A percentile compares a stretch with the other conserved stretches of the same genome.
These are phyloP conservation scores for Conops quadrifasciatus DNA, from an alignment of 2,888 invertebrate genomes.

Conservation along the genomic window DNA sequence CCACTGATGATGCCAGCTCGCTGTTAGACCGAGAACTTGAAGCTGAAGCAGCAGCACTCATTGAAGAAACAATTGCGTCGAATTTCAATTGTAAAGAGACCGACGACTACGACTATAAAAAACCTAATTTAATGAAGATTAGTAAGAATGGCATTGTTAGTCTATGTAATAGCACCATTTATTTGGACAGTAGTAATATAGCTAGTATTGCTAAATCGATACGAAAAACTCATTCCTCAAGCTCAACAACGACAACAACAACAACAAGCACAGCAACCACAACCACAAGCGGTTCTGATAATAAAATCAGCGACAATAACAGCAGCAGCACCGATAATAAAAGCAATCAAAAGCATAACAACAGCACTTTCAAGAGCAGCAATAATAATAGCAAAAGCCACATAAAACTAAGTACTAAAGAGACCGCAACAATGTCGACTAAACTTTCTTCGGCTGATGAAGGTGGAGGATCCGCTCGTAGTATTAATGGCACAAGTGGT, in stretches of 20 bases:
- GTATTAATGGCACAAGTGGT: constrained; percentile 11
- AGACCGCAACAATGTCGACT: constrained; percentile 54
- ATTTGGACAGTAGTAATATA: constrained; percentile 49
- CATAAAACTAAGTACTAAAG: constrained; percentile 59
- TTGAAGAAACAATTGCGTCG: neutral
- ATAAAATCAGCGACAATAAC: constrained; percentile 52
- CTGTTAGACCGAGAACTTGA: constrained; percentile 7
- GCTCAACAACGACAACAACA: constrained; percentile 48
- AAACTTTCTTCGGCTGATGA: constrained; percentile 51
- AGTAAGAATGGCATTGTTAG: constrained; percentile 44
- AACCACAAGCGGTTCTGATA: constrained; percentile 56
- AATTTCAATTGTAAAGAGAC: constrained; percentile 2
- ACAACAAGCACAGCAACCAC: constrained; percentile 29
- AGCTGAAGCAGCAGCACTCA: neutral
- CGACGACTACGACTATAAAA: neutral
- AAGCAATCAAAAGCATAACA: constrained; percentile 43
- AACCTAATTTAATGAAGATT: constrained; percentile 31
- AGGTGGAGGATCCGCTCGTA: constrained; percentile 28
- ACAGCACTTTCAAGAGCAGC: neutral
- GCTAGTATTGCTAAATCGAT: constrained; percentile 49
- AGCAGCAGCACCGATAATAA: constrained; percentile 50
- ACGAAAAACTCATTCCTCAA: constrained; percentile 49
- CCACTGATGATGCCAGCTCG: constrained; percentile 48
- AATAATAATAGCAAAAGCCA: constrained; percentile 10
- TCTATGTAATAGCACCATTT: constrained; percentile 53